Conservation (phyloP, 2,888 invertebrate species). For the Tachina fera region DNA sequence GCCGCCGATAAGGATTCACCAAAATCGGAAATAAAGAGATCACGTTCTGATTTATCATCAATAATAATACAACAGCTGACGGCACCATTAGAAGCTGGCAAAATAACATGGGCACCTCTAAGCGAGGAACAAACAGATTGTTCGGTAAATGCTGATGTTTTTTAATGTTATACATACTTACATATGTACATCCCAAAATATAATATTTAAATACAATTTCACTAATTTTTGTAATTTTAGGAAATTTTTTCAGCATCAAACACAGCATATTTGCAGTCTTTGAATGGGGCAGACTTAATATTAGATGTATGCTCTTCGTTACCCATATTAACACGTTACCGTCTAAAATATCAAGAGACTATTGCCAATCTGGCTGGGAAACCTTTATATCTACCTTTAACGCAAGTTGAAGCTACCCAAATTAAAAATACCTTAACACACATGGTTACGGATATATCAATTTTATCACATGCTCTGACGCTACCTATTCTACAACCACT, state of each 20-base stretch:
- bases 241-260: slow-evolving; percentile 91
- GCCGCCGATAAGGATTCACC: slow-evolving; percentile 85
- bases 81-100: slow-evolving; percentile 86
- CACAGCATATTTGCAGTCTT: slow-evolving; percentile 89
- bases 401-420: slow-evolving; percentile 89
- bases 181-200: too few species aligned
- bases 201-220: neutral
- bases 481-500: slow-evolving; percentile 94
- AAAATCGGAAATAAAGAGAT: slow-evolving; percentile 84
- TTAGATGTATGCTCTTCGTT: slow-evolving; percentile 92
- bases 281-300: slow-evolving; percentile 92
- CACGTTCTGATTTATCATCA: slow-evolving; percentile 88
- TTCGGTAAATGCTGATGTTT: slow-evolving; percentile 78
- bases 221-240: slow-evolving; percentile 82
- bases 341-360: slow-evolving; percentile 84
- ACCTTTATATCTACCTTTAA: slow-evolving; percentile 87
- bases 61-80: slow-evolving; percentile 90
- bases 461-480: slow-evolving; percentile 90
- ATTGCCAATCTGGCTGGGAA: slow-evolving; percentile 84
- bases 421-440: slow-evolving; percentile 88
- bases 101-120: slow-evolving; percentile 83
- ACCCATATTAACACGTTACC: slow-evolving; percentile 85
- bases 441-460: slow-evolving; percentile 93
- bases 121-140: slow-evolving; percentile 83
- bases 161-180: neutral